A percentile compares a stretch with the other conserved stretches of the same genome.
phyloP scores from a whole-genome alignment of 2,888 invertebrate species.

The Elgonia sp. region DNA sequence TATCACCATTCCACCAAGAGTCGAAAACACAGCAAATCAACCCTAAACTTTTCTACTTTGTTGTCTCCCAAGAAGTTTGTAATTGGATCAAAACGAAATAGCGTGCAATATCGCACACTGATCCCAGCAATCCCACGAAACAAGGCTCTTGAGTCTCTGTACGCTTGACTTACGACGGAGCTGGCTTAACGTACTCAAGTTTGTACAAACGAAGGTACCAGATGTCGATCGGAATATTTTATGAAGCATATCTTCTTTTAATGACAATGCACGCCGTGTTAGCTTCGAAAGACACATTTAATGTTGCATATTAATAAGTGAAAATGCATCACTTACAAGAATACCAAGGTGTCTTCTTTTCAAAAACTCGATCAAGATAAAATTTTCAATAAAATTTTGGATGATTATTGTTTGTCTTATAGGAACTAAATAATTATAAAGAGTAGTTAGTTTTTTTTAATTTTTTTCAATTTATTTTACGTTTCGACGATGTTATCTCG shows the following conservation, averaged over 20 bases:
- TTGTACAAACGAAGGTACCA: slow-evolving; percentile 85
- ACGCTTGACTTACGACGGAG: slow-evolving; percentile 86
- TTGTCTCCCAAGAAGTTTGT: slow-evolving; percentile 79
- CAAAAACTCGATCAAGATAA: too few relatives aligned
- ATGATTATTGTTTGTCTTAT: too few relatives aligned
- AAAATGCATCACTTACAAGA: slow-evolving; percentile 20
- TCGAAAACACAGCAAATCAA: slow-evolving; percentile 5
- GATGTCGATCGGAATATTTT: slow-evolving; percentile 86
- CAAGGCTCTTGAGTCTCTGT: slow-evolving; percentile 85
- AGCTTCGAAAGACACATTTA: slow-evolving; percentile 47
- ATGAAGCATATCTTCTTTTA: slow-evolving; percentile 75
- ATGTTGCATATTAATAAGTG: slow-evolving; percentile 63
- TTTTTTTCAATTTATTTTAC: too few relatives aligned
- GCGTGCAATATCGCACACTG: slow-evolving; percentile 79
- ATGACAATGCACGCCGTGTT: slow-evolving; percentile 66
- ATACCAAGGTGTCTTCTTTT: too few relatives aligned
- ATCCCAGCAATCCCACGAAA: slow-evolving; percentile 85
- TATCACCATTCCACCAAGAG: neutral
- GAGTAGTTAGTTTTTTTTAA: too few relatives aligned
- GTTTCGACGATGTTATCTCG: too few relatives aligned
- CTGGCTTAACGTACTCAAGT: slow-evolving; percentile 86
- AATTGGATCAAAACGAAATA: slow-evolving; percentile 81
- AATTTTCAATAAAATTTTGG: too few relatives aligned
- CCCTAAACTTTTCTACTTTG: slow-evolving; percentile 59
- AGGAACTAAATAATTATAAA: too few relatives aligned